These are phyloP conservation scores for Eumaeus atala DNA, from an alignment of 1,140 invertebrate species.

Conservation along the genomic window DNA sequence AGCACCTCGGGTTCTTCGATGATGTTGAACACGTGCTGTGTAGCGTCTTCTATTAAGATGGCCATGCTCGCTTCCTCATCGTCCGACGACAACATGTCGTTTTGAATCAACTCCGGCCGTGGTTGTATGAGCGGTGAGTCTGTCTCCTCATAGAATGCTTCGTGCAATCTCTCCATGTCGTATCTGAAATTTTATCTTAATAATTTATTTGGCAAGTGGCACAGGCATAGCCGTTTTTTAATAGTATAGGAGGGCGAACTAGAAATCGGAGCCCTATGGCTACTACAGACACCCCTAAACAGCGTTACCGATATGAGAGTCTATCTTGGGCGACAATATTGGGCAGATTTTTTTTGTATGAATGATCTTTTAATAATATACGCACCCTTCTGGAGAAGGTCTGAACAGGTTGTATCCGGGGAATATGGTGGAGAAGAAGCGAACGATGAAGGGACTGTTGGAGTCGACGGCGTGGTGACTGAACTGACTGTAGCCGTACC, in stretches of 20 bases:
- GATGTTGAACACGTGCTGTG: slow-evolving; percentile 1
- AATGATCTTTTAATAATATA: slow-evolving; percentile 1
- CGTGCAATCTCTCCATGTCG: neutral
- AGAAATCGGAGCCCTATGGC: too few species aligned
- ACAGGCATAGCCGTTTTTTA: too few species aligned
- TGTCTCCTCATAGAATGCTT: neutral
- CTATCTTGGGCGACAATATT: too few species aligned
- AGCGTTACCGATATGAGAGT: too few species aligned
- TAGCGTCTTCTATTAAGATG: neutral
- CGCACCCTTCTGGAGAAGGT: neutral
- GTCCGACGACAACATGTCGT: slow-evolving; percentile 1
- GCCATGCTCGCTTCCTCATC: neutral
- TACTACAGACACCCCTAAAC: too few species aligned
- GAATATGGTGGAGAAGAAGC: slow-evolving; percentile 4
- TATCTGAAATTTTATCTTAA: neutral
- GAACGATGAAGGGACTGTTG: slow-evolving; percentile 10
- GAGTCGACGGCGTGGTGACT: neutral
- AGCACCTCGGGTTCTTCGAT: neutral
- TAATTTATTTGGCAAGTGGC: too few species aligned
- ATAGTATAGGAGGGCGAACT: too few species aligned
- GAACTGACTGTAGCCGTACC: slow-evolving; percentile 23
- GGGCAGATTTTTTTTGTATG: too few species aligned
- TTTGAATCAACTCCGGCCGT: neutral
- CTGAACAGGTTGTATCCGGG: slow-evolving; percentile 3
- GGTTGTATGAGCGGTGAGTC: neutral